Base-by-base conservation (phyloP, 2,888 invertebrate species). In the Ashinkailepas kermadecensis region DNA sequence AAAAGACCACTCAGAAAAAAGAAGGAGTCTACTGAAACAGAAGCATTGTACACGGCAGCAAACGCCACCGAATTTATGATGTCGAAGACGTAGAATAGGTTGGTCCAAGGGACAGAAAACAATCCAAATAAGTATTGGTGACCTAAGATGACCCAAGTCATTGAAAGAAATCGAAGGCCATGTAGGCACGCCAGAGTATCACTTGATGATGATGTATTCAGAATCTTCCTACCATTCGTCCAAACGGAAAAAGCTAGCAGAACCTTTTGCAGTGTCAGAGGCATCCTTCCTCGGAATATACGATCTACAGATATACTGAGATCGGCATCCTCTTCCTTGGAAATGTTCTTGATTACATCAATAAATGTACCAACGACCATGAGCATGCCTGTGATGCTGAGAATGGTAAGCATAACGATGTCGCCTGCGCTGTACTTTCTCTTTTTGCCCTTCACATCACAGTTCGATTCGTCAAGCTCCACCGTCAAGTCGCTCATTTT, bases 1-100 rank as follows among this genome's bases (percentile, higher is more conserved):
- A 79, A 25, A 79, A 79, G 79, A 21, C 79, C 79, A 23, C 58
- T 58, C 23, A 79, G 79, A 1, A 79, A 58, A 58, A 79, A 79
- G 15, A 79, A 79, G 7, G 79, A 23, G 18, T 79, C 79, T 10
- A 79, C 79, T 4, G 58, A 58, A 12, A 59, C 58, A 6, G 58
- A 54, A 3, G 79, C 79, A 23, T 79, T 79, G 23, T 13, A 58
- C n/a, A 79, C 25, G 6, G 58, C 79, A 12, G 57, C 57, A 57
- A 79, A 79, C 9, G 74, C 74, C 54, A 79, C 11, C 12, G 79
- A 59, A 13, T 79, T 58, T 7, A 59, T 2, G 6, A 58, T 11
- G 13, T 58, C 12, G 23, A 79, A 79, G 12, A 57, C 15, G 12
- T 13, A 58, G 7, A 79, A 79, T 58, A 7, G 15, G 25, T 58